Base-by-base conservation (phyloP, 2,113 vertebrate species). In the Paralichthys olivaceus region DNA sequence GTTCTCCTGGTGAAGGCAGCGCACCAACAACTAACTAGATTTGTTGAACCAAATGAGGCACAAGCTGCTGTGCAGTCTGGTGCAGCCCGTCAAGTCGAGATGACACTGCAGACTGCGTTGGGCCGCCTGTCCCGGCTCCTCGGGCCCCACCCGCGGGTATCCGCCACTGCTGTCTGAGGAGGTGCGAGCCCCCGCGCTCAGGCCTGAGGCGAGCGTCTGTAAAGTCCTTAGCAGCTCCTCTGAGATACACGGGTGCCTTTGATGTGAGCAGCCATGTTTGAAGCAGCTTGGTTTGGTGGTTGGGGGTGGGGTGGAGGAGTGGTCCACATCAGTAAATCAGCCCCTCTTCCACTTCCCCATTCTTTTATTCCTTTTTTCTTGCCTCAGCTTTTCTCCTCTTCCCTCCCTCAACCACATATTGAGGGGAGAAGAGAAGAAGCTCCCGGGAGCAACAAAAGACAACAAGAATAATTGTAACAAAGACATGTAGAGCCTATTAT, bases 251-350 rank as follows among this genome's bases (percentile, higher is more conserved):
- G 66, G 47, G 85, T 73, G 69, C 55, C 93, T 95, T 95, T 94
- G 93, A 94, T 95, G 94, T 93, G 84, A 90, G 86, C 90, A 84
- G 89, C 90, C 75, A 77, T 91, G 90, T 93, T 90, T 86, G 81
- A 84, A 92, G 88, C 75, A 77, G 87, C 91, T 89, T 72, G 77
- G 53, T 91, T 90, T 87, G 79, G 57, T 79, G 69, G 47, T 43
- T 53, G 54, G 23, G 56, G 75, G 25, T 49, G 75, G 54, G 22
- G 56, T 29, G 15, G 20, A 20, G 9, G 47, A 71, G 45, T 28
- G 25, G 51, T 56, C 77, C 17, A 57, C 34, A 69, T 80, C 70
- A 81, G 73, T 69, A 68, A 79, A 79, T 90, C 69, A 80, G 72
- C 77, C 70, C 67, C 54, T 65, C 58, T 71, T 72, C 32, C 57